A percentile compares a stretch with the other conserved stretches of the same genome.
Evolutionary conservation across 1,140 invertebrate genomes (phyloP).

Genomic region (Anagrus nilaparvatae): DNA sequence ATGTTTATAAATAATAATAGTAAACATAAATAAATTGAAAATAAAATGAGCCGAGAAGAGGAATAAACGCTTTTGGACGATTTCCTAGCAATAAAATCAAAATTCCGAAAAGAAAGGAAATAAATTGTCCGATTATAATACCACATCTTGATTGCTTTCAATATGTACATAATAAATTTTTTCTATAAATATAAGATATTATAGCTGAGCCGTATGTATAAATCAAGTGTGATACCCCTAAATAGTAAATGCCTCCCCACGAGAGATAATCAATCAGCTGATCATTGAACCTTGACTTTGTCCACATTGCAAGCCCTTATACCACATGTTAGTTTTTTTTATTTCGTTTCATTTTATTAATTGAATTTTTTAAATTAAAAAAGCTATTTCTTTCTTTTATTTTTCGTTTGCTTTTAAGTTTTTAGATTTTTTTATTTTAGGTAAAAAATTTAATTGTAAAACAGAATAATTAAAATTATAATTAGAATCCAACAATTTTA

Average conservation of each 20-base stretch:
- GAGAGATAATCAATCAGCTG: constrained; percentile 42
- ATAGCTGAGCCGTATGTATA: not conserved
- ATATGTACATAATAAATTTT: constrained; percentile 22
- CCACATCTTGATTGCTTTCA: not conserved
- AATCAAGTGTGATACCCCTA: constrained; percentile 10
- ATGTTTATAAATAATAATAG: no score
- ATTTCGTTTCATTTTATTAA: not conserved
- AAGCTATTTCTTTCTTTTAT: no score
- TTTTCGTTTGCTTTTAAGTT: no score
- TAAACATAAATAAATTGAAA: no score
- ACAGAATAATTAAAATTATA: no score
- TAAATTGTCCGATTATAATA: not conserved
- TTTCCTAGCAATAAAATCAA: constrained; percentile 7
- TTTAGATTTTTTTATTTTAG: no score
- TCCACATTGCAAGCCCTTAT: constrained; percentile 39
- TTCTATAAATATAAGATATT: constrained; percentile 14
- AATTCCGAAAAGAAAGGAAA: not conserved
- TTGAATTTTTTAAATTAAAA: no score
- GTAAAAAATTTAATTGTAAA: no score
- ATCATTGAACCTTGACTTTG: constrained; percentile 41
- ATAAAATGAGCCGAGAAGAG: no score
- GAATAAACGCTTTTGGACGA: no score
- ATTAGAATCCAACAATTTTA: no score
- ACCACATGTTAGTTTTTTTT: not conserved
- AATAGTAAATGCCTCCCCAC: constrained; percentile 24